Evolutionary conservation across 2,888 invertebrate species (phyloP), one percentile per base, ranked within the genome.

Genomic region (Halocaridina rubra): DNA sequence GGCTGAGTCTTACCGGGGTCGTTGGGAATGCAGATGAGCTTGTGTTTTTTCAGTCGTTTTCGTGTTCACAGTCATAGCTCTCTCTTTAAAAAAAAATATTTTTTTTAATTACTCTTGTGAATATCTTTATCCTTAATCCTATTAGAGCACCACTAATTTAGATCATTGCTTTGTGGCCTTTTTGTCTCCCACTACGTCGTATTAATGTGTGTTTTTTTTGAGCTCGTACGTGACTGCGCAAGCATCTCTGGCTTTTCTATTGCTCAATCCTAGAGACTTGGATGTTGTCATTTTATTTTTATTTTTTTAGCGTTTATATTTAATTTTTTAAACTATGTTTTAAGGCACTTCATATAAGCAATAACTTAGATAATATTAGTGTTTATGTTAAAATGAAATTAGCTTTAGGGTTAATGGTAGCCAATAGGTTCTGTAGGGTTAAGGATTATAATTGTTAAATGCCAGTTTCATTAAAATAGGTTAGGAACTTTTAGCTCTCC

Each of bases 1-100:
- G 33, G 80, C 74, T 61, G 74, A 61, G 74, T 74, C 61, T 22
- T 74, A 74, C 74, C 46, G 29, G 29, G 80, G 80, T 64, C 32
- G 72, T 29, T 57, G 39, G 74, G 71, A 74, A 72, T 46, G 61
- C 32, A 74, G 80, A 27, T 27, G 80, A 61, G 77, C 77, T 77
- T 33, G n/a, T n/a, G n/a, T n/a, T n/a, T n/a, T n/a, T n/a, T n/a
- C n/a, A n/a, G n/a, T n/a, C n/a, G n/a, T 46, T 46, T 53, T 53
- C 53, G 19, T 8, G 13, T 19, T 53, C 19, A 53, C 53, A 53
- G 4, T 53, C 53, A 10, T 78, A 19, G 30, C 53, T 46, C 53
- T 76, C 19, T 79, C 27, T 8, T 71, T n/a, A n/a, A n/a, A n/a
- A n/a, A n/a, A n/a, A n/a, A 13, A 61, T 7, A 16, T 67, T 75